A percentile compares a stretch with the other conserved stretches of the same genome.
These are phyloP conservation scores for Mallotus villosus DNA, from an alignment of 2,797 vertebrate species.

Conservation along the genomic window DNA sequence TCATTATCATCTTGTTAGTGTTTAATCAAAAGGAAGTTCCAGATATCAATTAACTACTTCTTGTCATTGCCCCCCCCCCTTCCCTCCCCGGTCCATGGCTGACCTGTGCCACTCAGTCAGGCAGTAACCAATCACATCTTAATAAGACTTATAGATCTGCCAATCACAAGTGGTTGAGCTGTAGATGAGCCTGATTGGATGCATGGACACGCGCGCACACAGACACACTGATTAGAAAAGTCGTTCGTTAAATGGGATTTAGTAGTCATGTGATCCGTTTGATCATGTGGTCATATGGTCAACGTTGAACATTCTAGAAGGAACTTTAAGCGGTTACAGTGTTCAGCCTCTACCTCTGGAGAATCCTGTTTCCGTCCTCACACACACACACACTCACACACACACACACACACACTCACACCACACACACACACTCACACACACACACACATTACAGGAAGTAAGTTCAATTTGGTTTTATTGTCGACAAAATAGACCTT, in stretches of 20 bases:
- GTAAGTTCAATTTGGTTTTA: not conserved
- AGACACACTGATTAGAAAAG: too few species aligned
- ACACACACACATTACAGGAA: constrained; percentile 6
- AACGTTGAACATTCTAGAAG: too few species aligned
- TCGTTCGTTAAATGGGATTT: too few species aligned
- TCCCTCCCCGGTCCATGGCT: not conserved
- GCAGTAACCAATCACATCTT: not conserved
- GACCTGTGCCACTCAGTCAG: not conserved
- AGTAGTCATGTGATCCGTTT: too few species aligned
- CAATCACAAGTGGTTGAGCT: not conserved
- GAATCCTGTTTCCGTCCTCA: constrained; percentile 36
- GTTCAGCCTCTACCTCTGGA: not conserved
- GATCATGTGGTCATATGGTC: too few species aligned
- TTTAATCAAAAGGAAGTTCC: not conserved
- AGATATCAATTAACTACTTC: not conserved
- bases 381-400: constrained; percentile 19
- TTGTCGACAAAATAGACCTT: constrained; percentile 7
- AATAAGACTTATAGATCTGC: not conserved
- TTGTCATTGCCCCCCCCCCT: not conserved
- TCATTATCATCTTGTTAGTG: not conserved
- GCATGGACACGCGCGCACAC: too few species aligned
- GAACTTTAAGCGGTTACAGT: too few species aligned
- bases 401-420: constrained; percentile 21
- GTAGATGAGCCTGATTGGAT: not conserved
- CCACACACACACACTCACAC: constrained; percentile 13